These are phyloP conservation scores for Stichodactyla mertensii DNA, from an alignment of 64 coral and sea anemone species.

Conservation along the genomic window DNA sequence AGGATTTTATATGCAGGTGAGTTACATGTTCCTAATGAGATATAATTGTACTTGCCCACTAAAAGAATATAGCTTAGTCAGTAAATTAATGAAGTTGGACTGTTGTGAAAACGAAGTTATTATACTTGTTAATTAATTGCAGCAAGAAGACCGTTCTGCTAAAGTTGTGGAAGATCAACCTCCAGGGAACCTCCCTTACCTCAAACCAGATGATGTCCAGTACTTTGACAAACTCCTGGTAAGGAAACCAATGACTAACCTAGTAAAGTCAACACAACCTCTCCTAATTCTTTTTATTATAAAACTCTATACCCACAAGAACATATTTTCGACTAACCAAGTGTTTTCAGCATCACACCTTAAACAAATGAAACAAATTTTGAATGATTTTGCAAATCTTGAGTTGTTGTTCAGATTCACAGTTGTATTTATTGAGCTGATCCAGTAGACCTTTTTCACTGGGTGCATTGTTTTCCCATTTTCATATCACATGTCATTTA, in stretches of 20 bases:
- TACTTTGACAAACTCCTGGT: slow-evolving; percentile 99
- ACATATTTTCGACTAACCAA: not conserved
- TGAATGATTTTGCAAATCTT: no score
- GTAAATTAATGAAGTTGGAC: not conserved
- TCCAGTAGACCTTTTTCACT: no score
- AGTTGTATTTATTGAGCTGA: no score
- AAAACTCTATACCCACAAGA: not conserved
- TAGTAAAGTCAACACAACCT: no score
- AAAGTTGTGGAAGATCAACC: slow-evolving; percentile 99
- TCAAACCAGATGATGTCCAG: slow-evolving; percentile 98
- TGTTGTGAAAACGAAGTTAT: not conserved
- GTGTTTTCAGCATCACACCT: no score
- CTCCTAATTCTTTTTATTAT: no score
- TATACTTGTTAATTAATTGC: slow-evolving; percentile 27
- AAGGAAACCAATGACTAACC: slow-evolving; percentile 24
- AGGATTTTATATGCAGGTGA: slow-evolving; percentile 94
- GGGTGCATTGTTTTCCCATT: no score
- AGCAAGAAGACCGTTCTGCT: slow-evolving; percentile 91
- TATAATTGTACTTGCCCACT: no score
- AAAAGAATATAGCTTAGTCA: not conserved
- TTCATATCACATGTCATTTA: no score
- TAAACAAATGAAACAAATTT: no score
- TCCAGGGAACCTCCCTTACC: slow-evolving; percentile 92
- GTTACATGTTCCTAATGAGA: not conserved
- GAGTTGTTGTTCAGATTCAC: no score